phyloP scores from a whole-genome alignment of 2,888 invertebrate species.

The Kryphioiulus occultus region DNA sequence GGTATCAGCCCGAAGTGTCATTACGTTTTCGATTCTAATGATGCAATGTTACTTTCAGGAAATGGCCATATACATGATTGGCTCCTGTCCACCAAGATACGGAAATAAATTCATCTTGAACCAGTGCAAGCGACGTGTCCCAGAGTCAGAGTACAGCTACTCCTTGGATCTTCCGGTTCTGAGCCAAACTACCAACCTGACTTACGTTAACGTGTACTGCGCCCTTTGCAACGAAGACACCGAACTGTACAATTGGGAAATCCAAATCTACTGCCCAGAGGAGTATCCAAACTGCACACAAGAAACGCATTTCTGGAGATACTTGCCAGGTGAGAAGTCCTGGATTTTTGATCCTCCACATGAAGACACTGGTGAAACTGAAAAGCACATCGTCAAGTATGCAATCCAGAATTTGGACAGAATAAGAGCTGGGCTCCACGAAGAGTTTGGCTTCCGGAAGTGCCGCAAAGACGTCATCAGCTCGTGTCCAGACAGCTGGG shows the following conservation, averaged over 20 bases:
- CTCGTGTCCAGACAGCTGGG: background rate
- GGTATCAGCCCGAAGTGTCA: too few relatives aligned
- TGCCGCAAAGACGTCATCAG: background rate
- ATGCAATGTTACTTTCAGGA: too few relatives aligned
- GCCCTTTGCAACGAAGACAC: slow-evolving; percentile 57
- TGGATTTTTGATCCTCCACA: background rate
- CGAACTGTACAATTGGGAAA: background rate
- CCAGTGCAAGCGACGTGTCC: background rate
- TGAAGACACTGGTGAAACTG: too few relatives aligned
- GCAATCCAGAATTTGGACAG: background rate
- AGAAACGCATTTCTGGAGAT: background rate
- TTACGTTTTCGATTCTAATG: too few relatives aligned
- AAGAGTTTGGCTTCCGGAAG: background rate
- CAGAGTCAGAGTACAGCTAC: background rate
- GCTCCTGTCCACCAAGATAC: background rate
- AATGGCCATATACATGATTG: background rate
- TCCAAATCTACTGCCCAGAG: background rate
- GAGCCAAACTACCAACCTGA: slow-evolving; percentile 54
- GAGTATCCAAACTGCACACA: background rate
- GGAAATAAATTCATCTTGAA: background rate
- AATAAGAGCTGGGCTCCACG: background rate
- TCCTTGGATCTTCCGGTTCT: slow-evolving; percentile 56
- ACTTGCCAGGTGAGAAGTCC: background rate
- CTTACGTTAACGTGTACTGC: slow-evolving; percentile 59
- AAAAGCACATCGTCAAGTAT: background rate